Base-by-base conservation (phyloP, 2,888 invertebrate species). In the Teleiodes luculella region DNA sequence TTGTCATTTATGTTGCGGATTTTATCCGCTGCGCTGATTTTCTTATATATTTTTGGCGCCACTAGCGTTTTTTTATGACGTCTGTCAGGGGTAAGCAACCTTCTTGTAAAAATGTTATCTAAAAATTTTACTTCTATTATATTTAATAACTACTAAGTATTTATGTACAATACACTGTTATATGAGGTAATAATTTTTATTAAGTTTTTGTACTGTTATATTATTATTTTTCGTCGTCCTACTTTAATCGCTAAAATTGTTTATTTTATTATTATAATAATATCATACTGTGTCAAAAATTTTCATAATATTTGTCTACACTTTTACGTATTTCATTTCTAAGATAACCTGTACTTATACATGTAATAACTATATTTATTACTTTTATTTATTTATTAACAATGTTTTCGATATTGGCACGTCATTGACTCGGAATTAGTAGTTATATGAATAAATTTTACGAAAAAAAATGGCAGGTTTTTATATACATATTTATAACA, bases 331-430 rank as follows among this genome's bases (percentile, higher is more conserved):
- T 49, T 53, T 53, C 31, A 6, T 31, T 53, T 30, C 47, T 55
- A 51, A 39, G 10, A 41, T 37, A 48, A 24, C 24, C 39, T 48
- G 20, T 46, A 50, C 83, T 85, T 86, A 87, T 86, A 79, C 69
- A 87, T 86, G 83, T 86, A 87, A 78, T 77, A 87, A 86, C 86
- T 85, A 80, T 75, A 65, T 66, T 67, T 67, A 58, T 63, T 60
- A 63, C n/a, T n/a, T n/a, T n/a, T 61, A 67, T 73, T 73, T 66
- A 65, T 67, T 69, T 70, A 67, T 70, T 74, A 84, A 86, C 81
- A 84, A 83, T 76, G 74, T 77, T 79, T 76, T 74, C 68, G 68
- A 70, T 81, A 80, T 87, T 87, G 87, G 87, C 87, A 87, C 86
- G 72, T 77, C 68, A 70, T 72, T 83, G 86, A 85, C 84, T 84